Conservation (phyloP, 2,888 invertebrate species). For the Choristoneura rosaceana region DNA sequence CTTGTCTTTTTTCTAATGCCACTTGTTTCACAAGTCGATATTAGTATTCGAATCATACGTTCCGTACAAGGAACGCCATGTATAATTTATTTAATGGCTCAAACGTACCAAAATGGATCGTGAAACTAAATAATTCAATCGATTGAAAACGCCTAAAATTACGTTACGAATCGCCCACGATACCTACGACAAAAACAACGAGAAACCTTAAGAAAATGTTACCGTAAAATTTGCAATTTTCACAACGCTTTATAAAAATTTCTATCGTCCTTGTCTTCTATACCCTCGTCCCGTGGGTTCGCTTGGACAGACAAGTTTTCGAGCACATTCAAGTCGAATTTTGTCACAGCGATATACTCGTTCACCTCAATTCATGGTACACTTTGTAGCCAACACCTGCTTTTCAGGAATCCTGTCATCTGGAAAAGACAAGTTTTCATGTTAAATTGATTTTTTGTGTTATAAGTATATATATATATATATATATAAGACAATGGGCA, state of each 20-base stretch:
- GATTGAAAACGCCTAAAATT: slow-evolving; percentile 22
- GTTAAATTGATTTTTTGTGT: not conserved
- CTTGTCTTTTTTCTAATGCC: not conserved
- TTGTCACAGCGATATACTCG: slow-evolving; percentile 44
- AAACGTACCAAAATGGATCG: slow-evolving; percentile 12
- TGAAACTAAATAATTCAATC: slow-evolving; percentile 33
- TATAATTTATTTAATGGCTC: slow-evolving; percentile 33
- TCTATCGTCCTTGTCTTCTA: slow-evolving; percentile 63
- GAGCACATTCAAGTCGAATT: slow-evolving; percentile 30
- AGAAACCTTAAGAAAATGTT: slow-evolving; percentile 57
- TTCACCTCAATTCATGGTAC: slow-evolving; percentile 75
- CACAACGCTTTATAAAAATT: slow-evolving; percentile 82
- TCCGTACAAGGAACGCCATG: slow-evolving; percentile 15
- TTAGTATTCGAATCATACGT: slow-evolving; percentile 5
- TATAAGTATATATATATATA: too few species aligned
- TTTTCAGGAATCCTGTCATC: slow-evolving; percentile 83
- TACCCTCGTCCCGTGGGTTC: not conserved
- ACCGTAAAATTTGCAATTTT: slow-evolving; percentile 68
- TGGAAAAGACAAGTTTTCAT: slow-evolving; percentile 58
- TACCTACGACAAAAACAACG: not conserved
- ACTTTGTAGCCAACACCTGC: slow-evolving; percentile 73
- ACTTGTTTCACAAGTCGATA: slow-evolving; percentile 7
- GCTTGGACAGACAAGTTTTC: slow-evolving; percentile 26
- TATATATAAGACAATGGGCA: too few species aligned
- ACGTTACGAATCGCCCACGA: not conserved